A percentile compares a stretch with the other conserved stretches of the same genome.
These are phyloP conservation scores for Siniperca knerii DNA, from an alignment of 2,113 vertebrate species.

Conservation along the genomic window DNA sequence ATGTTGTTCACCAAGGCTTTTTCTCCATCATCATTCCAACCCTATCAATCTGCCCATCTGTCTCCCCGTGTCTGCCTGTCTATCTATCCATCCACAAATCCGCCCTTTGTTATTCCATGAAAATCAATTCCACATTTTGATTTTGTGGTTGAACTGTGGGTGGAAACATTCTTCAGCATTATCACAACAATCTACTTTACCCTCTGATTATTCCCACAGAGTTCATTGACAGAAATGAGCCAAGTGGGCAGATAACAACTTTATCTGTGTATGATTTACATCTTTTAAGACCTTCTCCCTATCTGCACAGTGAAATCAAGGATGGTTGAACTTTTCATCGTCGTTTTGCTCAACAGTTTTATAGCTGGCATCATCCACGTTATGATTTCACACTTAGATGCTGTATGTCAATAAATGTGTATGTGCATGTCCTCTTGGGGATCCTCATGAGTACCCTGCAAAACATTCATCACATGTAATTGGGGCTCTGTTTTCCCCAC, in stretches of 20 bases:
- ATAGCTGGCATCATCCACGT: slow-evolving; percentile 32
- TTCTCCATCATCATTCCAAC: slow-evolving; percentile 17
- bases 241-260: slow-evolving; percentile 16
- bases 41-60: background rate
- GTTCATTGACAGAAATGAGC: slow-evolving; percentile 1
- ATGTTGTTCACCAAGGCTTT: background rate
- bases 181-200: background rate
- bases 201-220: slow-evolving; percentile 23
- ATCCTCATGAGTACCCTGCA: slow-evolving; percentile 51
- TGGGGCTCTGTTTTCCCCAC: slow-evolving; percentile 65
- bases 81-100: slow-evolving; percentile 39
- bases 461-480: slow-evolving; percentile 72
- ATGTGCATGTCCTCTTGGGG: slow-evolving; percentile 40
- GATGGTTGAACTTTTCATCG: slow-evolving; percentile 5
- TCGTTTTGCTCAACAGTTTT: slow-evolving; percentile 16
- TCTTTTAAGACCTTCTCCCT: slow-evolving; percentile 9
- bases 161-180: slow-evolving; percentile 37
- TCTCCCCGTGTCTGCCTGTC: background rate
- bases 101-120: slow-evolving; percentile 18
- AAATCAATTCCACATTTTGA: slow-evolving; percentile 42
- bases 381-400: slow-evolving; percentile 53
- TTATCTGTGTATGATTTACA: background rate
- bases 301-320: slow-evolving; percentile 12
- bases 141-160: slow-evolving; percentile 14
- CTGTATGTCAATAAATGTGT: slow-evolving; percentile 35